Percentiles rank a stretch among this genome's conserved stretches.
Conservation (phyloP, 2,113 vertebrate genomes). For the Acrocephalus arundinaceus region DNA sequence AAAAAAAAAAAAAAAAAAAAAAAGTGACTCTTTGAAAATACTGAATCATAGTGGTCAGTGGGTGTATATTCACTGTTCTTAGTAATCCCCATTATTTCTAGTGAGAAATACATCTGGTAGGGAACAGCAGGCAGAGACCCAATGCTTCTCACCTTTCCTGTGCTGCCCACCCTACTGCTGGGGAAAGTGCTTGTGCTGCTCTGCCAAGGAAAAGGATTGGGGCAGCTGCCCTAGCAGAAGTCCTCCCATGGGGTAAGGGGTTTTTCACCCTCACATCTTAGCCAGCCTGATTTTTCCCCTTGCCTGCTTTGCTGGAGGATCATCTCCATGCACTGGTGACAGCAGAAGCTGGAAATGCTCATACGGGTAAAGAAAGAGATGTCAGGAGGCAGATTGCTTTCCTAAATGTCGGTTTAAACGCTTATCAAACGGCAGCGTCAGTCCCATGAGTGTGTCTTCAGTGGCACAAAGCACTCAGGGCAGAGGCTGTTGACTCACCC, state of each 20-base stretch:
- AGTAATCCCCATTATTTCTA: neutral
- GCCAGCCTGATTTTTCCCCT: neutral
- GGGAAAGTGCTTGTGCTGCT: neutral
- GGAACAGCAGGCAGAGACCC: neutral
- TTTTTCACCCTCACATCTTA: neutral
- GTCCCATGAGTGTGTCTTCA: neutral
- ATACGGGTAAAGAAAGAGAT: neutral
- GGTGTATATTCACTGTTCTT: neutral
- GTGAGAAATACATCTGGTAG: neutral
- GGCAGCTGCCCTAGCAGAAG: neutral
- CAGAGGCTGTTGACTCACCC: neutral
- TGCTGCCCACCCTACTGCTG: neutral
- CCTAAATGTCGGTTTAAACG: neutral
- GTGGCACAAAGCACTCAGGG: neutral
- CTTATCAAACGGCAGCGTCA: neutral
- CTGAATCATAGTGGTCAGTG: neutral
- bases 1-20: neutral
- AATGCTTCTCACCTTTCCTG: neutral
- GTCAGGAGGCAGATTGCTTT: neutral
- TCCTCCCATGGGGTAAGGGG: neutral
- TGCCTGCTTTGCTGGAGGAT: neutral
- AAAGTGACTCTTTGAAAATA: neutral
- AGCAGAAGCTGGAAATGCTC: neutral
- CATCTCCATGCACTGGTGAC: fast-evolving
- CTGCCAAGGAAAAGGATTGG: neutral